Base-by-base conservation (phyloP, 2,797 vertebrate species). In the Sebastes elongatus region DNA sequence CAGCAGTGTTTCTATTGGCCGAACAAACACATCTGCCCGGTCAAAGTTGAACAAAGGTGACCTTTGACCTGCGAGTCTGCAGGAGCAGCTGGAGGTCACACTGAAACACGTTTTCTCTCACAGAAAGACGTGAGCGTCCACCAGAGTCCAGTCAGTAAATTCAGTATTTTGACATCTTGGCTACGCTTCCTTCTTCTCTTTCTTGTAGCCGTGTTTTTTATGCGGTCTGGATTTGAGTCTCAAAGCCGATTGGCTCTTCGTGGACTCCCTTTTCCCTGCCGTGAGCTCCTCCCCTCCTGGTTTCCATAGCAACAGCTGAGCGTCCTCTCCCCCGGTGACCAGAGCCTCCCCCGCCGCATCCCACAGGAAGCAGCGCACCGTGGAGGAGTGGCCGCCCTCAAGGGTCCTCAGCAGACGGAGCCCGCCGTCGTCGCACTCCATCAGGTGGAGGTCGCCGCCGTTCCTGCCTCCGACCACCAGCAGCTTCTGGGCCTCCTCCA, bases 321-420 rank as follows among this genome's bases (percentile, higher is more conserved):
- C 97, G 35, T 99, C 98, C 92, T 99, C 98, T 10, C 97, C 98
- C 0, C 97, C 98, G 0, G 97, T 99, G 87, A 99, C 70, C 84
- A 99, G 89, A 56, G 94, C 93, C 61, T 92, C 94, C n/a, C 86
- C 92, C 0, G 57, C 74, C 1, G 55, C n/a, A 73, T 96, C 95
- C 98, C 97, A 99, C 88, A 82, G 93, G 90, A 98, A 98, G 74
- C 97, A 97, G 76, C 98, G 97, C n/a, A 99, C 95, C 0, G 90
- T 95, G 42, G 97, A 89, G 0, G 94, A 71, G 83, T 99, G 98
- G 1, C 97, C 97, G 0, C 93, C 95, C 0, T 69, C 14, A 13
- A 98, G 93, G 64, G 90, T 96, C 66, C 93, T 92, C 82, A 97
- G 81, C 18, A 94, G 92, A 16, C 57, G 89, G 16, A 98, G 91